Percentiles rank a stretch among this genome's conserved stretches.
These are phyloP conservation scores for Microdon myrmicae DNA, from an alignment of 2,888 invertebrate species.

Conservation along the genomic window DNA sequence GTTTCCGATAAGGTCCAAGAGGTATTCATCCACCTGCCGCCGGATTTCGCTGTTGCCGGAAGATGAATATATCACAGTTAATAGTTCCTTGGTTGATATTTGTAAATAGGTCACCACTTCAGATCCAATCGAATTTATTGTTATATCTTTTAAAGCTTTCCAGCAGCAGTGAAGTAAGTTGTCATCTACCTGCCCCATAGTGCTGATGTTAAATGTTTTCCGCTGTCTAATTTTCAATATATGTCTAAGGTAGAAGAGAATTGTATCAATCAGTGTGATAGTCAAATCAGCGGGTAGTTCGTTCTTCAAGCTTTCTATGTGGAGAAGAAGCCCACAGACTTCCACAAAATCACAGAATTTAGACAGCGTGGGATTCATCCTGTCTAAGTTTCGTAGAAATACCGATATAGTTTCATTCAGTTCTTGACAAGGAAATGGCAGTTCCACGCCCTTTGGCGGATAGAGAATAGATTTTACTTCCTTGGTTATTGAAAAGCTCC, in stretches of 20 bases:
- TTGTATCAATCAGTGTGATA: slow-evolving; percentile 8
- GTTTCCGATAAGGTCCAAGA: slow-evolving; percentile 27
- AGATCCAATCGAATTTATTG: slow-evolving; percentile 6
- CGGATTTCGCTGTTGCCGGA: slow-evolving; percentile 24
- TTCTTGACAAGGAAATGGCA: slow-evolving; percentile 1
- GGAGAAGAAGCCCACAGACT: slow-evolving; percentile 18
- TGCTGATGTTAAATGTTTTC: slow-evolving; percentile 2
- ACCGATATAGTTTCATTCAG: slow-evolving; percentile 1
- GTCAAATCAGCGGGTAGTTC: slow-evolving; percentile 7
- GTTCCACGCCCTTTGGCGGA: background rate
- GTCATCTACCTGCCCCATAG: slow-evolving; percentile 11
- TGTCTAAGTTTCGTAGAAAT: background rate
- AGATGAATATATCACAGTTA: slow-evolving; percentile 23
- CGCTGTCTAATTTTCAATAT: slow-evolving; percentile 20
- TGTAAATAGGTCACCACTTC: slow-evolving; percentile 18
- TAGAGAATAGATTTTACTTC: slow-evolving; percentile 6
- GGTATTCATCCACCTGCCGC: slow-evolving; percentile 13
- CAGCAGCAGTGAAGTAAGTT: slow-evolving; percentile 5
- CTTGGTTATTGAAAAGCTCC: background rate
- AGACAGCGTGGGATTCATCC: background rate
- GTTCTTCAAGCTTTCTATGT: background rate
- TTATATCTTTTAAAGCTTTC: slow-evolving; percentile 2
- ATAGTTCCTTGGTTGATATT: slow-evolving; percentile 31
- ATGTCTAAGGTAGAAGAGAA: slow-evolving; percentile 26
- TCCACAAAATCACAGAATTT: slow-evolving; percentile 21